These are phyloP conservation scores for Cynaeus angustus DNA, from an alignment of 2,888 invertebrate species.

Conservation along the genomic window DNA sequence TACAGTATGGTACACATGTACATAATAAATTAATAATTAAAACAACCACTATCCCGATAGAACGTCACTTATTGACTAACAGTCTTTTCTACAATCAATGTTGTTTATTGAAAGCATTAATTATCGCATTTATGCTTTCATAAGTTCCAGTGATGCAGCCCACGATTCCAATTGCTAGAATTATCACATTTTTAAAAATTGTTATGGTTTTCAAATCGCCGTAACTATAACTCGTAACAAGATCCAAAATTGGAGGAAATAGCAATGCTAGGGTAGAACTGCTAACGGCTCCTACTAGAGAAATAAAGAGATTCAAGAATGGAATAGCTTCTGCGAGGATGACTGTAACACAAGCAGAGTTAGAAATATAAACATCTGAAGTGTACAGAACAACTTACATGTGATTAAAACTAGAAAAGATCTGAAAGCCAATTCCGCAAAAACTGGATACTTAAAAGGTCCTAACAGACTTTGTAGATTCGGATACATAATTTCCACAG, in stretches of 20 bases:
- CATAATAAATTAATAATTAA: constrained; percentile 50
- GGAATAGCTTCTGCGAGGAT: constrained; percentile 90
- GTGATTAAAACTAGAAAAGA: constrained; percentile 84
- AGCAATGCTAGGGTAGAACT: constrained; percentile 90
- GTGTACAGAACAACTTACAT: constrained; percentile 78
- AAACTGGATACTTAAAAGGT: constrained; percentile 75
- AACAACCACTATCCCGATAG: constrained; percentile 44
- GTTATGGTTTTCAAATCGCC: constrained; percentile 72
- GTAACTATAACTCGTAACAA: constrained; percentile 80
- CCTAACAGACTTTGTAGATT: constrained; percentile 74
- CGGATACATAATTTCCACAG: constrained; percentile 93
- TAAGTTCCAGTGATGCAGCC: constrained; percentile 85
- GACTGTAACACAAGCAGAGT: constrained; percentile 74
- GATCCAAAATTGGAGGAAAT: constrained; percentile 90
- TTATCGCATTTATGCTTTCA: constrained; percentile 80
- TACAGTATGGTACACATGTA: constrained; percentile 48
- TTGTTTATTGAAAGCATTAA: constrained; percentile 70
- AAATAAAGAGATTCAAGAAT: constrained; percentile 89
- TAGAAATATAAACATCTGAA: not conserved
- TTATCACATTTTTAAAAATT: constrained; percentile 77
- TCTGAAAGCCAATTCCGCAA: constrained; percentile 82
- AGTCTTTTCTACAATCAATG: constrained; percentile 34
- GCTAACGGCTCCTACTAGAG: constrained; percentile 92
- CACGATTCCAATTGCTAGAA: constrained; percentile 80
- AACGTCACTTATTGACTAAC: constrained; percentile 46